Conservation (phyloP, 2,888 invertebrate genomes). For the Mesorhabditis spiculigera region DNA sequence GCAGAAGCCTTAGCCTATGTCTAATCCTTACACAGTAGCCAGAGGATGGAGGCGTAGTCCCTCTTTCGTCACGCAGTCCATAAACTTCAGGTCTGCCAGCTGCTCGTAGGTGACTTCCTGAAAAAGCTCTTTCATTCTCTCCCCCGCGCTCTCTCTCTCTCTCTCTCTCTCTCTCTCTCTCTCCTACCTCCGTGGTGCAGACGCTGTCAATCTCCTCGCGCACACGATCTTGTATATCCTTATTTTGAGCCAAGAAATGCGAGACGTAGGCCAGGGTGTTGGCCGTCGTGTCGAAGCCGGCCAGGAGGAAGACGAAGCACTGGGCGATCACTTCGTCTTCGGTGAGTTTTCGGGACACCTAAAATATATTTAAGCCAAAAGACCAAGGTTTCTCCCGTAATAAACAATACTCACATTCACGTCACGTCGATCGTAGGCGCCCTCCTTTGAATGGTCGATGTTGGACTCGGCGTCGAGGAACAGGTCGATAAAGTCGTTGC, state of each 20-base stretch:
- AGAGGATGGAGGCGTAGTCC: not conserved
- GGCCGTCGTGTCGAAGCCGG: constrained; percentile 6
- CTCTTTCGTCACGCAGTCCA: not conserved
- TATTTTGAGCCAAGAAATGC: constrained; percentile 48
- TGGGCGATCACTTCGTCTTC: not conserved
- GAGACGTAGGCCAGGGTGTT: not conserved
- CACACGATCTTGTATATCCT: constrained; percentile 25
- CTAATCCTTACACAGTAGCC: not conserved
- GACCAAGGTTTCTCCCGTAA: too few relatives aligned
- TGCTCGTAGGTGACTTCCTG: constrained; percentile 6
- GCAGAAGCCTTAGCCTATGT: too few relatives aligned
- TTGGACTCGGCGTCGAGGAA: not conserved
- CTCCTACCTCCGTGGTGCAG: not conserved
- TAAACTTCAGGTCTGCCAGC: not conserved
- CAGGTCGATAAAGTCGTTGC: constrained; percentile 3
- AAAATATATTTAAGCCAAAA: too few relatives aligned
- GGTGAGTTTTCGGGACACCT: not conserved
- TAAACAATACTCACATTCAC: not conserved
- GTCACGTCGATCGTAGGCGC: not conserved
- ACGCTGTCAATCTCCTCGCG: not conserved
- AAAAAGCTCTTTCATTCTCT: not conserved
- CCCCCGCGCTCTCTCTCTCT: not conserved
- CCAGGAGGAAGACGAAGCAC: not conserved
- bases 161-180: constrained; percentile 6
- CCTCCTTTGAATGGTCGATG: not conserved